Evolutionary conservation across 2,888 invertebrate species (phyloP).

Genomic region (Ichneumon xanthorius): DNA sequence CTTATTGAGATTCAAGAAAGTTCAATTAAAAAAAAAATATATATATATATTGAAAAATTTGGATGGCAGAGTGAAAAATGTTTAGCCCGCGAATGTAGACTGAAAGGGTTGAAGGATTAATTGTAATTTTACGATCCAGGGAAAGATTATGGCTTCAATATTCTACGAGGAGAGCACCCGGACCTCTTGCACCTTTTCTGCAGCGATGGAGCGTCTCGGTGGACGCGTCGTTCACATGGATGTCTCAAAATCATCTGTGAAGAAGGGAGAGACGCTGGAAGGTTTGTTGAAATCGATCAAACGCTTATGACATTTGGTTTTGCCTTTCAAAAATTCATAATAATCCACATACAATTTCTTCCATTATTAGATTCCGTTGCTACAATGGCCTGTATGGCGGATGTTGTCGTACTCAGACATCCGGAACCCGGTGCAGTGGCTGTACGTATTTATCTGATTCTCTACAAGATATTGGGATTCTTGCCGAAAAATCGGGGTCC

Average conservation of each 20-base stretch:
- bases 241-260: slow-evolving; percentile 95
- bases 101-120: background rate
- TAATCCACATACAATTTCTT: slow-evolving; percentile 15
- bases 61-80: background rate
- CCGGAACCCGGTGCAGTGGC: slow-evolving; percentile 96
- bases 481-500: too few relatives aligned
- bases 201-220: slow-evolving; percentile 98
- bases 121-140: slow-evolving; percentile 84
- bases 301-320: background rate
- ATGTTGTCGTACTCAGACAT: slow-evolving; percentile 97
- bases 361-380: slow-evolving; percentile 89
- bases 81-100: background rate
- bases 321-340: background rate
- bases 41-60: background rate
- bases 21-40: too few relatives aligned
- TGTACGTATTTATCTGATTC: slow-evolving; percentile 86
- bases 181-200: slow-evolving; percentile 97
- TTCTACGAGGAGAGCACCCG: slow-evolving; percentile 99
- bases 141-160: slow-evolving; percentile 97
- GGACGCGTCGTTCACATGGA: slow-evolving; percentile 97
- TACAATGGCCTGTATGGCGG: slow-evolving; percentile 96
- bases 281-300: slow-evolving; percentile 82
- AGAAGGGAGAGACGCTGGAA: slow-evolving; percentile 98
- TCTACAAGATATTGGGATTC: background rate
- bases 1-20: background rate